Evolutionary conservation across 2,113 vertebrate species (phyloP).

Genomic region (Leptobrachium leishanense): DNA sequence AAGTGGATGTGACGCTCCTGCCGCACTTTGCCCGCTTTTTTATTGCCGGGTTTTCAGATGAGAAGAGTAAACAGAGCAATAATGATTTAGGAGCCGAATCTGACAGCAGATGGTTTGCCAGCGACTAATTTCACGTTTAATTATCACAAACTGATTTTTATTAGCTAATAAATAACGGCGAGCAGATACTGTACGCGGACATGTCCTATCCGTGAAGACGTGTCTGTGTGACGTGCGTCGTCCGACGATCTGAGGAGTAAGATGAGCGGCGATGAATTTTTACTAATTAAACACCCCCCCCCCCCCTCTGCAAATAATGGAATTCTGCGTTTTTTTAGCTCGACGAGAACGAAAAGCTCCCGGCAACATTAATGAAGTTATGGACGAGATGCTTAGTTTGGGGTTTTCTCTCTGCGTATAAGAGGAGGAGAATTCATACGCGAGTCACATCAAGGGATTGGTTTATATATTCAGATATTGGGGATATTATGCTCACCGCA

Average conservation of each 20-base stretch:
- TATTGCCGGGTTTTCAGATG: background rate
- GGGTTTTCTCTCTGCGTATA: too few relatives aligned
- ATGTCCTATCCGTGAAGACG: background rate
- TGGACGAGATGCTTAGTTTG: too few relatives aligned
- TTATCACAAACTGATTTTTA: conserved; percentile 2
- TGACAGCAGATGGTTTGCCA: conserved; percentile 8
- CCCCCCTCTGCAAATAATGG: too few relatives aligned
- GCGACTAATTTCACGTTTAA: conserved; percentile 13
- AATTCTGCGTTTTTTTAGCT: too few relatives aligned
- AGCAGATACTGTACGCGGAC: background rate
- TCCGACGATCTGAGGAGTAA: background rate
- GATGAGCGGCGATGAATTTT: background rate
- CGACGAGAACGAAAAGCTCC: too few relatives aligned
- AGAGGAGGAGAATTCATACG: too few relatives aligned
- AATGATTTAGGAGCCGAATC: background rate
- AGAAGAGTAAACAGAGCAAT: background rate
- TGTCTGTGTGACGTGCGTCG: background rate
- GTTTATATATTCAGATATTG: too few relatives aligned
- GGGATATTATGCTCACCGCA: too few relatives aligned
- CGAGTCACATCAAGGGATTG: too few relatives aligned
- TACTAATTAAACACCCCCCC: conserved; percentile 32
- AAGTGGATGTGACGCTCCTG: background rate
- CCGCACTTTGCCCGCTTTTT: background rate
- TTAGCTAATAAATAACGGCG: conserved; percentile 20
- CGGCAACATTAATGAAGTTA: too few relatives aligned